phyloP scores from a whole-genome alignment of 2,113 vertebrate genomes.

The Zosterops japonicus region DNA sequence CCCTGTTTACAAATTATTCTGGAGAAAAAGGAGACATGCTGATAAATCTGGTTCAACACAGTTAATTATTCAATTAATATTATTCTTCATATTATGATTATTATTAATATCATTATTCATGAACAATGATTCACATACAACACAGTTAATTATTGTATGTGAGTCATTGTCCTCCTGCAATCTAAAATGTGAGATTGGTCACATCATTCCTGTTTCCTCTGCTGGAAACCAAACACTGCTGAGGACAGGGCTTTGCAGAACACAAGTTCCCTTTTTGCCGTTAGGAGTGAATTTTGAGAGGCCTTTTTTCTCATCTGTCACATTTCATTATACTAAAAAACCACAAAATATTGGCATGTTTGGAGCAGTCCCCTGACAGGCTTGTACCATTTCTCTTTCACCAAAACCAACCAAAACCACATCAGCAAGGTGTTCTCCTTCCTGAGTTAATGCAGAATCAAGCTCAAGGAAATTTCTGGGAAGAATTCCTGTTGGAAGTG shows the following conservation, averaged over 20 bases:
- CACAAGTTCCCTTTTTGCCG: not conserved
- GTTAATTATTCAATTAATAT: not conserved
- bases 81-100: not conserved
- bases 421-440: not conserved
- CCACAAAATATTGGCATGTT: not conserved
- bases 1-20: not conserved
- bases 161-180: not conserved
- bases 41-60: not conserved
- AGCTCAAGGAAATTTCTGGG: not conserved
- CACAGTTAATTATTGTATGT: not conserved
- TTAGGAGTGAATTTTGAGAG: not conserved
- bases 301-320: slow-evolving; percentile 12
- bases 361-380: not conserved
- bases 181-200: not conserved
- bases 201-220: not conserved
- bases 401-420: not conserved
- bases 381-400: not conserved
- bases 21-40: not conserved
- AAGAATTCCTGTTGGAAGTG: not conserved
- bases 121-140: not conserved
- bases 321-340: not conserved
- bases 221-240: not conserved
- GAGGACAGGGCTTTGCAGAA: not conserved
- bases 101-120: not conserved
- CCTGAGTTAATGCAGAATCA: not conserved